A percentile compares a stretch with the other conserved stretches of the same genome.
These are phyloP conservation scores for Pseudochirops corinnae DNA, from an alignment of 2,797 vertebrate genomes.

Conservation along the genomic window DNA sequence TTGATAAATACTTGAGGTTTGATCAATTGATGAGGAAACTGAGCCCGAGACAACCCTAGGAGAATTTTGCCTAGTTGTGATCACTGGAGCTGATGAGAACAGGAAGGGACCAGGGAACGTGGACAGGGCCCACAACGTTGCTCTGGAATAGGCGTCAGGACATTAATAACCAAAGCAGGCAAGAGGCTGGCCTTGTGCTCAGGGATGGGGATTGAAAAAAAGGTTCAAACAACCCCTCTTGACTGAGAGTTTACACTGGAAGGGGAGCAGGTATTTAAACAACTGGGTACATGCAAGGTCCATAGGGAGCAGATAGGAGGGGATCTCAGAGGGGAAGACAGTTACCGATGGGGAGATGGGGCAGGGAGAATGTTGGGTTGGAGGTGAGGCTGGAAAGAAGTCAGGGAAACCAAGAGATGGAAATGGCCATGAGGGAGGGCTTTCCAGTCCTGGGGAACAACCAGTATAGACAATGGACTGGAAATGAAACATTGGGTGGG, in stretches of 20 bases:
- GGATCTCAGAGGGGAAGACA: background rate
- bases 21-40: too few relatives aligned
- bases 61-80: too few relatives aligned
- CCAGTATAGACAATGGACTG: conserved; percentile 66
- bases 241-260: background rate
- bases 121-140: too few relatives aligned
- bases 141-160: too few relatives aligned
- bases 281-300: background rate
- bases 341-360: background rate
- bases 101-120: too few relatives aligned
- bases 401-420: background rate
- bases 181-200: background rate
- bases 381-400: background rate
- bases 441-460: conserved; percentile 65
- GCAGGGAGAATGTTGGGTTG: background rate
- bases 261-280: background rate
- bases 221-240: background rate
- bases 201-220: background rate
- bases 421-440: background rate
- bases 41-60: too few relatives aligned
- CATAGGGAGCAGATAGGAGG: background rate
- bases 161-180: background rate
- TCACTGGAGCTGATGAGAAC: too few relatives aligned
- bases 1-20: too few relatives aligned
- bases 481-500: conserved; percentile 61